Percentiles rank a stretch among this genome's conserved stretches.
Conservation (phyloP, 2,797 vertebrate genomes). For the Gymnothorax reevesii region DNA sequence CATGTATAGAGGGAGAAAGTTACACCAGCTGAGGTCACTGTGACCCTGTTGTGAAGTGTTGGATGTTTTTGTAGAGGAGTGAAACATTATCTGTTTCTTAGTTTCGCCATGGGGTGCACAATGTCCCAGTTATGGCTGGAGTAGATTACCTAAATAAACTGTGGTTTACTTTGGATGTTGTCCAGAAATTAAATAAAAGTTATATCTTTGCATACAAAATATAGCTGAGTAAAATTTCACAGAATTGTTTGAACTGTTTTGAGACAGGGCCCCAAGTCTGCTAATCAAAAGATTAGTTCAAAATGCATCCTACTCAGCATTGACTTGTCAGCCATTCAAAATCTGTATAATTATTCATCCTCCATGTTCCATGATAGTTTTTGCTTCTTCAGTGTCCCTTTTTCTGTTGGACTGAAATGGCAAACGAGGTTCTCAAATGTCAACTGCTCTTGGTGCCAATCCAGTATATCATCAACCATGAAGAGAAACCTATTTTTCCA, state of each 20-base stretch:
- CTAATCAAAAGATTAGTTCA: neutral
- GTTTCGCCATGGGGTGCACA: neutral
- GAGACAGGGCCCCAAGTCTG: neutral
- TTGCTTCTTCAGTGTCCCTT: neutral
- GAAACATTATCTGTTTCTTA: neutral
- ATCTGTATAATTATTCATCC: neutral
- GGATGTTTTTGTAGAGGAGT: neutral
- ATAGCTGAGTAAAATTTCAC: neutral
- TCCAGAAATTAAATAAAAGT: neutral
- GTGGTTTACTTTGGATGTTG: neutral
- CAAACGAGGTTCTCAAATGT: neutral
- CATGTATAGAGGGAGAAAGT: neutral
- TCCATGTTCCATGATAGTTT: neutral
- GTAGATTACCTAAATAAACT: neutral
- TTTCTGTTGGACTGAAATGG: neutral
- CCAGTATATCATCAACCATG: neutral
- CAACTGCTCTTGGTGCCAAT: conserved; percentile 1
- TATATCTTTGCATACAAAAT: neutral
- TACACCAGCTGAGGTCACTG: conserved; percentile 4
- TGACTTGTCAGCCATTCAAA: neutral
- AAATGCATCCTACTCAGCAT: neutral
- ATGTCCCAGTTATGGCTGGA: neutral
- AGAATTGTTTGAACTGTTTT: neutral
- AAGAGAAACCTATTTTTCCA: neutral
- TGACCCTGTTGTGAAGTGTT: neutral